Percentiles rank a stretch among this genome's conserved stretches.
phyloP scores from a whole-genome alignment of 2,113 vertebrate species.

The Nesogale talazaci region DNA sequence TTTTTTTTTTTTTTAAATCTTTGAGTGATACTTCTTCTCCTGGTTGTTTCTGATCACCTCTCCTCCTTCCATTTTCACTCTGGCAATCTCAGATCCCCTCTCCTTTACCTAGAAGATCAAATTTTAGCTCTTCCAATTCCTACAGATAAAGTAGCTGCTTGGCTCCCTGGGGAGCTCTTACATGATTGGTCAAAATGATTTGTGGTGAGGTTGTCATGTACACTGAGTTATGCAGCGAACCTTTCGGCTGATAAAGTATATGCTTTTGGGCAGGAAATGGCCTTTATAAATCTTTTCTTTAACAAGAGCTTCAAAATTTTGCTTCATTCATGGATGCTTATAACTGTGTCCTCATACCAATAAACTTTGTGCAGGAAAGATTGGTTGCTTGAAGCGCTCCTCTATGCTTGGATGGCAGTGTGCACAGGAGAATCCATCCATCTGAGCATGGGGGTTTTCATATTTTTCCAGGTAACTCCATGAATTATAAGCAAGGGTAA shows the following conservation, averaged over 20 bases:
- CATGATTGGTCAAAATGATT: background rate
- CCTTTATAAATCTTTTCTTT: conserved; percentile 70
- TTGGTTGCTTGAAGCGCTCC: background rate
- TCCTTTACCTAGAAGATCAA: background rate
- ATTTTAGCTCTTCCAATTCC: background rate
- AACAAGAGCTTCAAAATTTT: conserved; percentile 70
- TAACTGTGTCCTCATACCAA: conserved; percentile 67
- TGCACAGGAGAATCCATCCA: background rate
- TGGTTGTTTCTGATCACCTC: background rate
- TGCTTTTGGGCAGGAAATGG: conserved; percentile 60
- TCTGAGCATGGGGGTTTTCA: conserved; percentile 7
- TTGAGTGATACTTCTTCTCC: background rate
- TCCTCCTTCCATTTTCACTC: background rate
- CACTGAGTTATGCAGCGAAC: background rate
- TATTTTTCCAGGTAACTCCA: conserved; percentile 49
- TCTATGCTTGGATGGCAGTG: conserved; percentile 49
- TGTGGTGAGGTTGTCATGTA: background rate
- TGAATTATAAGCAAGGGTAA: conserved; percentile 54
- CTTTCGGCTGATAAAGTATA: conserved; percentile 23
- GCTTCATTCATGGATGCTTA: conserved; percentile 65
- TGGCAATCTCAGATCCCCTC: background rate
- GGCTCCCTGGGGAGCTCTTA: background rate
- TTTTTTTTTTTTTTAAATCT: background rate
- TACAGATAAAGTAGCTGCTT: background rate
- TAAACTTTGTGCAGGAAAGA: conserved; percentile 69